These are phyloP conservation scores for Oryzias sinensis DNA, from an alignment of 2,797 vertebrate genomes.

Conservation along the genomic window DNA sequence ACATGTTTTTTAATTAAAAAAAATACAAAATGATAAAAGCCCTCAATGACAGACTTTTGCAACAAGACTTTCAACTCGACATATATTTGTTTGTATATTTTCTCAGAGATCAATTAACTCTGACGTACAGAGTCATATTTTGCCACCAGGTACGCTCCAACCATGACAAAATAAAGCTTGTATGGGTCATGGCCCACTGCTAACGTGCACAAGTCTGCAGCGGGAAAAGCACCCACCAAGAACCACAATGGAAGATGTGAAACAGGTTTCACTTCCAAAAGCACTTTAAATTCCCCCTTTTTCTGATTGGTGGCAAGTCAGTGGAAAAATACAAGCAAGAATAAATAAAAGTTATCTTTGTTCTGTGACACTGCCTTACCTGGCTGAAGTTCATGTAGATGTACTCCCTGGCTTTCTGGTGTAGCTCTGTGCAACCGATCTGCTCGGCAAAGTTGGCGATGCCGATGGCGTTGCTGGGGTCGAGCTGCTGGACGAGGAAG, in stretches of 20 bases:
- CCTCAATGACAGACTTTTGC: too few species aligned
- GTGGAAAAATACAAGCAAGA: neutral
- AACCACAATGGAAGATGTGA: constrained; percentile 36
- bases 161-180: constrained; percentile 10
- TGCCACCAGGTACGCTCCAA: constrained; percentile 7
- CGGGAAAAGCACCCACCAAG: constrained; percentile 7
- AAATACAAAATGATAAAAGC: too few species aligned
- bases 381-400: constrained; percentile 96
- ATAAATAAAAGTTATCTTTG: too few species aligned
- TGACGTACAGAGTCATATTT: neutral
- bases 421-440: constrained; percentile 88
- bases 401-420: constrained; percentile 91
- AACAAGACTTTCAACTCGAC: too few species aligned
- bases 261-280: constrained; percentile 16
- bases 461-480: constrained; percentile 96
- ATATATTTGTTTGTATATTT: neutral
- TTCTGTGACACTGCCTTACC: constrained; percentile 62
- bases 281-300: neutral
- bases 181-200: constrained; percentile 25
- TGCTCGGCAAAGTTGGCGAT: constrained; percentile 94
- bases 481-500: constrained; percentile 91
- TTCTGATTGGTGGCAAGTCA: neutral
- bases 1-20: too few species aligned
- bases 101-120: neutral
- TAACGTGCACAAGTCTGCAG: constrained; percentile 3